These are phyloP conservation scores for Zygaena filipendulae DNA, from an alignment of 2,888 invertebrate genomes.

Conservation along the genomic window DNA sequence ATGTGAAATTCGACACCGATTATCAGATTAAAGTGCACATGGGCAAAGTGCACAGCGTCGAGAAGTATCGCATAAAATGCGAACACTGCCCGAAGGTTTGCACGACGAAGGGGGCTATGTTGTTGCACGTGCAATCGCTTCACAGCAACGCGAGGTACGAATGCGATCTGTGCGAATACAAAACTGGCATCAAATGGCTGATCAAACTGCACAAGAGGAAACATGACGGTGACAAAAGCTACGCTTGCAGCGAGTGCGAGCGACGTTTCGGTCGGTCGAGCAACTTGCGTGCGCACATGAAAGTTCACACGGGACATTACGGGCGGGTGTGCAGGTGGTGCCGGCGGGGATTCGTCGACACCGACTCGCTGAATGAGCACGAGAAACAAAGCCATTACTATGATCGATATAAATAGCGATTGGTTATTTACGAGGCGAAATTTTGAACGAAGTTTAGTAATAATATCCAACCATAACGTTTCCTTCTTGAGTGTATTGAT, in stretches of 20 bases:
- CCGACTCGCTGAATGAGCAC: slow-evolving; percentile 29
- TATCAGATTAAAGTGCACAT: slow-evolving; percentile 46
- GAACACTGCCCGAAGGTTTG: slow-evolving; percentile 50
- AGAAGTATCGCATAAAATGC: slow-evolving; percentile 40
- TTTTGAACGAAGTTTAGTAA: too few relatives aligned
- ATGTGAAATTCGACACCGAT: slow-evolving; percentile 26
- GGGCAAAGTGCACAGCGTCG: slow-evolving; percentile 46
- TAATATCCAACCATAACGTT: too few relatives aligned
- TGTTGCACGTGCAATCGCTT: slow-evolving; percentile 57
- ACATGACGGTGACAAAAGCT: slow-evolving; percentile 57
- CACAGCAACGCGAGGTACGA: slow-evolving; percentile 41
- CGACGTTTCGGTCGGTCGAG: slow-evolving; percentile 65
- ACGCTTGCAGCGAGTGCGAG: slow-evolving; percentile 66
- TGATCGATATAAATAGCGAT: slow-evolving; percentile 21
- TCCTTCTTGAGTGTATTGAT: too few relatives aligned
- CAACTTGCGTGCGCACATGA: slow-evolving; percentile 44
- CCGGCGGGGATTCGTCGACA: slow-evolving; percentile 30
- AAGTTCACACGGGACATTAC: slow-evolving; percentile 37
- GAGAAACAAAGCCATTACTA: slow-evolving; percentile 29
- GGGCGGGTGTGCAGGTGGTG: slow-evolving; percentile 44
- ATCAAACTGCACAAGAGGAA: slow-evolving; percentile 50
- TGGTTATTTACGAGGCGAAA: too few relatives aligned
- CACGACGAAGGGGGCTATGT: slow-evolving; percentile 60
- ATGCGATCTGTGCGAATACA: slow-evolving; percentile 45
- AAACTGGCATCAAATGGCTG: slow-evolving; percentile 38